Percentiles rank a stretch among this genome's conserved stretches.
phyloP scores from a whole-genome alignment of 2,113 vertebrate genomes.

The Polypterus bichir region DNA sequence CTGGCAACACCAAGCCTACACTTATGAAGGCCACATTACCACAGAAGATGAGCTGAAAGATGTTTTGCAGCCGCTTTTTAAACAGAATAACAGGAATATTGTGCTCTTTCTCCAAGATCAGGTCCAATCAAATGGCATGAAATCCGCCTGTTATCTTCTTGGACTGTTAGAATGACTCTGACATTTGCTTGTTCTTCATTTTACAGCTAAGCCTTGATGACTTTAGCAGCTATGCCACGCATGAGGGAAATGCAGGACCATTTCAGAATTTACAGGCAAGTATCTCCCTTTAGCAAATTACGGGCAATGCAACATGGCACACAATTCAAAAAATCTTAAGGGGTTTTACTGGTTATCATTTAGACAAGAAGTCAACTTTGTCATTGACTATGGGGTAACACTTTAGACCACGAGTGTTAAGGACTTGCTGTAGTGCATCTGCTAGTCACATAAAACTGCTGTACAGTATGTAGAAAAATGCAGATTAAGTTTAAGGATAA shows the following conservation, averaged over 20 bases:
- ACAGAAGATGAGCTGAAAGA: slow-evolving; percentile 19
- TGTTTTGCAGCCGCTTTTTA: slow-evolving; percentile 21
- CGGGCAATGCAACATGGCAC: too few species aligned
- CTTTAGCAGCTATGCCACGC: slow-evolving; percentile 32
- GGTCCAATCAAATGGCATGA: slow-evolving; percentile 1
- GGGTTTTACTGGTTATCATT: too few species aligned
- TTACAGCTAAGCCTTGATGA: slow-evolving; percentile 39
- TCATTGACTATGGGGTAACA: too few species aligned
- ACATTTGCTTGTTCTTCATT: slow-evolving; percentile 22
- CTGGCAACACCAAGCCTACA: slow-evolving; percentile 21
- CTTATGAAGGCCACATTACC: slow-evolving; percentile 28
- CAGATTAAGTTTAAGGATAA: too few species aligned
- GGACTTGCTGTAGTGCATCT: too few species aligned
- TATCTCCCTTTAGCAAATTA: slow-evolving; percentile 2
- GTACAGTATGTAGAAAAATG: too few species aligned
- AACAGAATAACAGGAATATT: slow-evolving; percentile 20
- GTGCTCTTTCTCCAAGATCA: slow-evolving; percentile 35
- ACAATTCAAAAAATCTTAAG: too few species aligned
- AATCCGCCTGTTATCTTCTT: too few species aligned
- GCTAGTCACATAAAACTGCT: too few species aligned
- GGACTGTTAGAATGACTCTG: slow-evolving; percentile 5
- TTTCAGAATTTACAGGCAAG: slow-evolving; percentile 46
- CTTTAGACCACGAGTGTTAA: too few species aligned
- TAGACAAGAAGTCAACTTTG: too few species aligned
- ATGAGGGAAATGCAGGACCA: slow-evolving; percentile 27